Base-by-base conservation (phyloP, 2,113 vertebrate species). In the Megaleporinus macrocephalus region DNA sequence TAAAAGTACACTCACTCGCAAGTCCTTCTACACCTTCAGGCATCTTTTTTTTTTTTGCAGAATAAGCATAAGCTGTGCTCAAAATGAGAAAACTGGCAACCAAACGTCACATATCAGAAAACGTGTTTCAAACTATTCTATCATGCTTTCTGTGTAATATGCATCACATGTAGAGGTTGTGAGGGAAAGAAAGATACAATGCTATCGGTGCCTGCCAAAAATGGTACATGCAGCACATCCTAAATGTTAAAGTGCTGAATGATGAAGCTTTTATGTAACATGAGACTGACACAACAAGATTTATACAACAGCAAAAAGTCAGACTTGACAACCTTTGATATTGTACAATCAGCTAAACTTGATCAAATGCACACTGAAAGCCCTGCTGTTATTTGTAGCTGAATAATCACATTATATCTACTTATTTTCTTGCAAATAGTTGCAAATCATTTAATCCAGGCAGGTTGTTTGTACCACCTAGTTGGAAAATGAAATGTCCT, bases 311-410 rank as follows among this genome's bases (percentile, higher is more conserved):
- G 13, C 63, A 70, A 27, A 79, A 27, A 68, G 18, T 0, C 53
- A 55, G 53, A 55, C 55, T 36, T 65, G 41, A 53, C 57, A 72
- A 27, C 44, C 33, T 18, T 53, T 73, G 59, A 65, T 47, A 20
- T n/a, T 70, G 66, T 59, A 16, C 68, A 79, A 59, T 73, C 59
- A 27, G 59, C 36, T 44, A 70, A 44, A 11, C n/a, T 51, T 36
- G 20, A 44, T 76, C n/a, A 75, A 24, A 6, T 11, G 22, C n/a
- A n/a, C n/a, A n/a, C n/a, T n/a, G n/a, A n/a, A n/a, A n/a, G n/a
- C n/a, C n/a, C n/a, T n/a, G n/a, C n/a, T n/a, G n/a, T n/a, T n/a
- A n/a, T n/a, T n/a, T n/a, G n/a, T n/a, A n/a, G n/a, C n/a, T n/a
- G n/a, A n/a, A n/a, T n/a, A n/a, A n/a, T n/a, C n/a, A n/a, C n/a